These are phyloP conservation scores for Podilymbus podiceps DNA, from an alignment of 2,113 vertebrate species.

Conservation along the genomic window DNA sequence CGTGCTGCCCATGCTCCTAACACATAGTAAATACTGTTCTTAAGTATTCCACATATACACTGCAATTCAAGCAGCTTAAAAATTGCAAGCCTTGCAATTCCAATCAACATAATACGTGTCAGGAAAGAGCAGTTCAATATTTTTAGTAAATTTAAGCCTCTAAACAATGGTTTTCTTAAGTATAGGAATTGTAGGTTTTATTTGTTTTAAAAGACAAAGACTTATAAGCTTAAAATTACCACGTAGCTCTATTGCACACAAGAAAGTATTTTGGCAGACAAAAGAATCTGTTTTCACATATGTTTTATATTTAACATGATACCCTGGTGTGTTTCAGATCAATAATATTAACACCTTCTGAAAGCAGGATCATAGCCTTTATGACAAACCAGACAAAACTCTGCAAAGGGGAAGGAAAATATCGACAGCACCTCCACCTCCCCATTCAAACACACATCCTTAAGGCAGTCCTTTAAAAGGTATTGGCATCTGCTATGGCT, in stretches of 20 bases:
- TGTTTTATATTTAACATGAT: neutral
- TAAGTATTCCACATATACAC: neutral
- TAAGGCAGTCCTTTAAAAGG: neutral
- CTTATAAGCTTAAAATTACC: neutral
- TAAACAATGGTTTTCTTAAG: neutral
- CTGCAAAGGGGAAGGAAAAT: neutral
- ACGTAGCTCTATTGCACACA: neutral
- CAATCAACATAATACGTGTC: neutral
- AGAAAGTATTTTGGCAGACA: neutral
- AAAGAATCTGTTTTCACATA: neutral
- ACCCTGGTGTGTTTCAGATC: neutral
- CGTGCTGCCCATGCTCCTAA: neutral
- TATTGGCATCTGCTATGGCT: neutral
- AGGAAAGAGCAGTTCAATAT: neutral
- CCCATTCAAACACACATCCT: neutral
- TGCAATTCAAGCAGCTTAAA: neutral
- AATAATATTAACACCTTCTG: neutral
- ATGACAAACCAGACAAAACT: neutral
- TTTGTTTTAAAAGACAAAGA: neutral
- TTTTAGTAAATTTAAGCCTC: neutral
- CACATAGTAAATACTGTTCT: neutral
- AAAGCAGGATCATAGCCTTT: neutral
- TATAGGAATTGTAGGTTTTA: neutral
- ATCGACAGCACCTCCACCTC: neutral
- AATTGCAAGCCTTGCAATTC: neutral